phyloP scores from a whole-genome alignment of 1,140 invertebrate genomes.

The Anadara kagoshimensis region DNA sequence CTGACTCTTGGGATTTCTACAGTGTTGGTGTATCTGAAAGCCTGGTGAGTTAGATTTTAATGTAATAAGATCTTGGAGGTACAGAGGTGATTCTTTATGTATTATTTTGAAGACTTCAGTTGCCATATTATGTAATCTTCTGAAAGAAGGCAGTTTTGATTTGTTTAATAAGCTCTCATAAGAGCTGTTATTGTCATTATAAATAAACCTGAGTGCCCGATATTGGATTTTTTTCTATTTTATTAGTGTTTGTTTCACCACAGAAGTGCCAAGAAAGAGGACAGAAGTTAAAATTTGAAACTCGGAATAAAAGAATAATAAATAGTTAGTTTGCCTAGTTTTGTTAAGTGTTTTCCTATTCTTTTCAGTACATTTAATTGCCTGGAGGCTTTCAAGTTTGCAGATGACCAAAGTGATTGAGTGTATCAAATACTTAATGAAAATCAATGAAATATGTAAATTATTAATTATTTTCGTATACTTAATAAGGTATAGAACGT shows the following conservation, averaged over 20 bases:
- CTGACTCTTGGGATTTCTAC: conserved; percentile 1
- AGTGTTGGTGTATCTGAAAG: conserved; percentile 15
- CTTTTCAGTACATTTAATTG: conserved; percentile 39
- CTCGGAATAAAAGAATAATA: conserved; percentile 31
- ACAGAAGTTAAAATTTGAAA: conserved; percentile 37
- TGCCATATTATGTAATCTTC: conserved; percentile 11
- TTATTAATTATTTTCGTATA: too few species aligned
- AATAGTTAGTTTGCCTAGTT: conserved; percentile 21
- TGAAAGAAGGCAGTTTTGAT: conserved; percentile 12
- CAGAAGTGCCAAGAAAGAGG: too few species aligned
- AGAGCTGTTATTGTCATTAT: conserved; percentile 3
- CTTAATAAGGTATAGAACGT: too few species aligned
- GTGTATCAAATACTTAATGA: too few species aligned
- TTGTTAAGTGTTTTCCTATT: conserved; percentile 19
- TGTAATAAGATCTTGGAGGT: conserved; percentile 1
- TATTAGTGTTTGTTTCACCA: too few species aligned
- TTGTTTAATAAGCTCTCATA: conserved; percentile 6
- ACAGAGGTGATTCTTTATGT: conserved; percentile 1
- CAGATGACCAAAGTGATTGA: too few species aligned
- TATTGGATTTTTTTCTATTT: conserved; percentile 34
- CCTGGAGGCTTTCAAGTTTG: conserved; percentile 33
- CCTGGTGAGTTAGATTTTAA: conserved; percentile 18
- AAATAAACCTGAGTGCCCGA: conserved; percentile 23
- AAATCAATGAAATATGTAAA: too few species aligned
- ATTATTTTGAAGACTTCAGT: conserved; percentile 21